Evolutionary conservation across 2,113 vertebrate species (phyloP), one percentile per base, ranked within the genome.

Genomic region (Grallaria varia): DNA sequence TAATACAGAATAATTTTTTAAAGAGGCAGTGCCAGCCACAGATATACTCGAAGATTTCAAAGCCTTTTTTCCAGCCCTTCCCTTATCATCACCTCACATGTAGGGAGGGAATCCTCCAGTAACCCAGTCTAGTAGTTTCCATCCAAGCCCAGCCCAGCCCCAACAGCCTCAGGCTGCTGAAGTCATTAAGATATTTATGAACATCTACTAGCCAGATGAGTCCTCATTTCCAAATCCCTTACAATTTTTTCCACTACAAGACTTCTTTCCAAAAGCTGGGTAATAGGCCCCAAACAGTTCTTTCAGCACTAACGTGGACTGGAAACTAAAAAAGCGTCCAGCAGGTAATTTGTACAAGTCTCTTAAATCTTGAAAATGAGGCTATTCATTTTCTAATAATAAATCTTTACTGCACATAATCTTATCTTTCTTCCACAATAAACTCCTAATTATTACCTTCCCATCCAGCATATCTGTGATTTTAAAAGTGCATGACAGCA

Each of bases 361-460:
- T 87, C 82, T 84, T 92, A 89, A 78, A 94, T 90, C 89, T 96
- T 93, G 89, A 91, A 97, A 97, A 93, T 53, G 52, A 72, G 72
- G 68, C 75, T 86, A 87, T 93, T 91, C 35, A 30, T 95, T 96
- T 91, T 89, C 83, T 95, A 96, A 95, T 94, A 95, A 95, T 89
- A 96, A 95, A 97, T 91, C 92, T 94, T 96, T 91, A 94, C 72
- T 87, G 52, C 73, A 94, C 82, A 91, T 93, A 95, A 94, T 91
- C 91, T 96, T 97, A 96, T 96, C 94, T 95, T 93, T 78, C 90
- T 95, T 92, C 72, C 69, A 96, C 87, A 85, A 89, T 90, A 95
- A 94, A 92, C 71, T 94, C 83, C 76, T 90, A 87, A 96, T 93
- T 94, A 95, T 94, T 97, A 73, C 81, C 85, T 94, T 95, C 88